Evolutionary conservation across 2,113 vertebrate species (phyloP).

Genomic region (Protomyctophum bolini): DNA sequence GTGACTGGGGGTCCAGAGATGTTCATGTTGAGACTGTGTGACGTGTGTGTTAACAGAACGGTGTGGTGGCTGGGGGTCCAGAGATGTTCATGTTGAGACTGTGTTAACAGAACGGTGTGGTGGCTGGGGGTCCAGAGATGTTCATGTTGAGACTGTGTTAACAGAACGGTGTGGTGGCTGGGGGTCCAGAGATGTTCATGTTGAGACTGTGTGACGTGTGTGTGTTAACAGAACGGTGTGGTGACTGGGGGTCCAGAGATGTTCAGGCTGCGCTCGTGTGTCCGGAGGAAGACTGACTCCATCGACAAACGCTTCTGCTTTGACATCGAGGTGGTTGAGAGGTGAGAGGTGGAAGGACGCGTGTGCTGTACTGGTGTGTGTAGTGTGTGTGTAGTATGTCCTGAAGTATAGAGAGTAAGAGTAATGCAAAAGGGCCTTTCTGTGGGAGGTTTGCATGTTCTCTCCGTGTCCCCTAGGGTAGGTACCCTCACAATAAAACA

Average conservation of each 20-base stretch:
- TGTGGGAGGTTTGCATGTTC: no score
- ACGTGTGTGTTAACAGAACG: conserved; percentile 78
- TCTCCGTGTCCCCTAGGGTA: no score
- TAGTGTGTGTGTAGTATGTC: no score
- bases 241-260: conserved; percentile 83
- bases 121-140: no score
- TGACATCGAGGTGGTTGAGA: conserved; percentile 95
- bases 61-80: conserved; percentile 79
- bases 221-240: conserved; percentile 83
- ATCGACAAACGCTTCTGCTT: conserved; percentile 99
- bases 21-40: background rate
- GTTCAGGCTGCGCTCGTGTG: conserved; percentile 92
- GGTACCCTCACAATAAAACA: no score
- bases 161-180: no score
- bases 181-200: background rate
- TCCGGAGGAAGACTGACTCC: conserved; percentile 94
- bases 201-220: background rate
- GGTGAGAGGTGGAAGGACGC: conserved; percentile 70
- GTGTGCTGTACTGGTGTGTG: no score
- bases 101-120: conserved; percentile 69
- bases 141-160: no score
- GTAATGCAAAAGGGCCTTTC: no score
- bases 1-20: no score
- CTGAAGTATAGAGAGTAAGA: no score
- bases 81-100: conserved; percentile 93